Evolutionary conservation across 2,113 vertebrate species (phyloP).

Genomic region (Quiscalus mexicanus): DNA sequence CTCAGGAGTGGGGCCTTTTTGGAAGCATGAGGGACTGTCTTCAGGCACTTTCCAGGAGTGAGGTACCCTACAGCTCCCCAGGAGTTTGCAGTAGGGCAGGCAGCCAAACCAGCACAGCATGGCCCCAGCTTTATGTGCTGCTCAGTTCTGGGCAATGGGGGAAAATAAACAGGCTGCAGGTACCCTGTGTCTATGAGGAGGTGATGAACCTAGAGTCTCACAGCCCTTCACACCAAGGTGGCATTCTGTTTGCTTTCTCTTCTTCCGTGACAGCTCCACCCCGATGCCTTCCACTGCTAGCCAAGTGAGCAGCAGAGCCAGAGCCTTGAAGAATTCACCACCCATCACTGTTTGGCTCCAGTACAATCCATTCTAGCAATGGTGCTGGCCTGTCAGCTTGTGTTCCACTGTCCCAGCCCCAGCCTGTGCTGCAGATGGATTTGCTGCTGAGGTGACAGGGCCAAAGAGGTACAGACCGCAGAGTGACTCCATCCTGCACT

Average conservation of each 20-base stretch:
- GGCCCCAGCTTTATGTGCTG: background rate
- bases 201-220: background rate
- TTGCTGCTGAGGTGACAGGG: background rate
- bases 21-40: background rate
- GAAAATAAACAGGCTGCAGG: background rate
- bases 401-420: background rate
- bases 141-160: background rate
- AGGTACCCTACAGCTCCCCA: background rate
- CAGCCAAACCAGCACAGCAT: background rate
- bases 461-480: rapidly evolving
- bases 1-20: background rate
- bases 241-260: background rate
- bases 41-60: background rate
- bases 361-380: background rate
- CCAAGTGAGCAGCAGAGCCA: background rate
- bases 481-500: background rate
- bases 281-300: background rate
- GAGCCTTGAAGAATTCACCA: background rate
- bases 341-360: background rate
- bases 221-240: background rate
- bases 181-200: background rate
- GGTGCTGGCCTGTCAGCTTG: background rate
- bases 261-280: background rate
- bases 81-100: background rate
- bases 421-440: background rate